phyloP scores from a whole-genome alignment of 2,797 vertebrate species.

The Centroberyx gerrardi region DNA sequence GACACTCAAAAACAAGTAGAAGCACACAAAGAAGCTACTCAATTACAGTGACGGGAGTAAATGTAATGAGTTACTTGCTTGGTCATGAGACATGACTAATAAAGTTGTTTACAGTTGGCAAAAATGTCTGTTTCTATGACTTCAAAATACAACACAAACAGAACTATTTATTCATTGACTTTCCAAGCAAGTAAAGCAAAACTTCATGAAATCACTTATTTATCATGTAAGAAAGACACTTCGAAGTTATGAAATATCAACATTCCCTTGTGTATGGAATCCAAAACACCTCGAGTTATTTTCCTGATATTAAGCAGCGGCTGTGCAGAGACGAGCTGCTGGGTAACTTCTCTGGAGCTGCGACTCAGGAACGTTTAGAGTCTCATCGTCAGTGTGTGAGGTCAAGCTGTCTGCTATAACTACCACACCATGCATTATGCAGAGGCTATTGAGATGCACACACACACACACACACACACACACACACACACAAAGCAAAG shows the following conservation, averaged over 20 bases:
- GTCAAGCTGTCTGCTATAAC: constrained; percentile 46
- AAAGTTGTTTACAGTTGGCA: no score
- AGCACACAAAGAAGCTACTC: no score
- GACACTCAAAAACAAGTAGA: no score
- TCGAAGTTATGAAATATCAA: neutral
- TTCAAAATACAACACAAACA: no score
- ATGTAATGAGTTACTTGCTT: no score
- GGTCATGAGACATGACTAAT: no score
- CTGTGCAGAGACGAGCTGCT: neutral
- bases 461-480: constrained; percentile 9
- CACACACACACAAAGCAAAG: neutral
- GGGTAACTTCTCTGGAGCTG: constrained; percentile 1
- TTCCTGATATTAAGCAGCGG: neutral
- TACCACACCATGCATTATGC: constrained; percentile 46
- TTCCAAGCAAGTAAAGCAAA: neutral
- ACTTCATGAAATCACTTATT: neutral
- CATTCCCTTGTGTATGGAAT: neutral
- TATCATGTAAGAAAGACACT: neutral
- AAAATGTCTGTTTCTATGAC: no score
- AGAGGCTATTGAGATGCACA: constrained; percentile 26
- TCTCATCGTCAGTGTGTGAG: constrained; percentile 43
- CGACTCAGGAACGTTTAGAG: constrained; percentile 12
- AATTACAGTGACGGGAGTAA: no score
- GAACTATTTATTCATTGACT: no score
- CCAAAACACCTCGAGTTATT: no score